Percentiles rank a stretch among this genome's conserved stretches.
phyloP scores from a whole-genome alignment of 2,113 vertebrate species.

The Protobothrops flavoviridis region DNA sequence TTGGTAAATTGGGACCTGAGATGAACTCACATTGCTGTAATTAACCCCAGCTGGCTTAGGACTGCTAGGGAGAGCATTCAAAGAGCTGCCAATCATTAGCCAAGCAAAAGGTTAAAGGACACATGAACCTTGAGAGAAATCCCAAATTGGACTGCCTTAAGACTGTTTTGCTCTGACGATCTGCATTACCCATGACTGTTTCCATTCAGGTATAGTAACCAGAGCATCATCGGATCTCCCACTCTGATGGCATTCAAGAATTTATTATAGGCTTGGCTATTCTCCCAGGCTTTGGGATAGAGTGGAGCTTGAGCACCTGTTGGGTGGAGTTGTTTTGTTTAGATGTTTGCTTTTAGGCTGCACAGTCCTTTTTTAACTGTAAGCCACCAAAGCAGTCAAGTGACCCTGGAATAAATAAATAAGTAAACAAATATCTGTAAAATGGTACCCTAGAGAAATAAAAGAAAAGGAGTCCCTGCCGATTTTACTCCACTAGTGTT shows the following conservation, averaged over 20 bases:
- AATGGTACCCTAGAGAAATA: not conserved
- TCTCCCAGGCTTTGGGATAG: not conserved
- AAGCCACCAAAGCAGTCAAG: not conserved
- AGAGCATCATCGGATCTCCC: not conserved
- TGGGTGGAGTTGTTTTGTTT: not conserved
- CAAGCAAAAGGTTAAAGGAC: not conserved
- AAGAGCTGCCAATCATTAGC: not conserved
- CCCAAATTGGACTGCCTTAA: too few relatives aligned
- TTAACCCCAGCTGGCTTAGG: slow-evolving; percentile 9
- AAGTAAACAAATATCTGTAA: not conserved
- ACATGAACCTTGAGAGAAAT: not conserved
- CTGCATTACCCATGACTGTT: not conserved
- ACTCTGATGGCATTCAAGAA: not conserved
- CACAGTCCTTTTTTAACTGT: not conserved
- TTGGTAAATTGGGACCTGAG: not conserved
- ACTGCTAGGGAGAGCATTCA: not conserved
- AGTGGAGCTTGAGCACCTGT: not conserved
- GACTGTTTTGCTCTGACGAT: not conserved
- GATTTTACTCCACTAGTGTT: not conserved
- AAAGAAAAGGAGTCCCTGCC: not conserved
- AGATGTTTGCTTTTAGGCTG: not conserved
- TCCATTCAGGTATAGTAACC: too few relatives aligned
- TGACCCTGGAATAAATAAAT: not conserved
- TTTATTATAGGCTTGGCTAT: not conserved
- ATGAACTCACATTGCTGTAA: not conserved